Base-by-base conservation (phyloP, 2,113 vertebrate genomes). In the Passer domesticus region DNA sequence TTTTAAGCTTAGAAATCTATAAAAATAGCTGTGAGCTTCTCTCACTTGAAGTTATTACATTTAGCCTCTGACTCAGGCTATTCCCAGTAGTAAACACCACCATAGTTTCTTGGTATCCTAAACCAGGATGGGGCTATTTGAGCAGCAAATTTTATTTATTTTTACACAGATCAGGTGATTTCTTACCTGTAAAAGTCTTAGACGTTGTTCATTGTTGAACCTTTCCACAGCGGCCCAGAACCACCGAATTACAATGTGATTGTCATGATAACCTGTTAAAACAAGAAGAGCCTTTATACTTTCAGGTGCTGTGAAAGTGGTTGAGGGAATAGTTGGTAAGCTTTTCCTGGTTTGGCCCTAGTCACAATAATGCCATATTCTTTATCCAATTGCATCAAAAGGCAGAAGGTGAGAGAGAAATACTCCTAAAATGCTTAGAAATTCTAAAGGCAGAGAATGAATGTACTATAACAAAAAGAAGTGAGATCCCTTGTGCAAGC, bases 191-290 rank as follows among this genome's bases (percentile, higher is more conserved):
- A 99, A 94, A 94, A 99, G 98, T 95, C 99, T 98, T 24, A 99
- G 98, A 88, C 99, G 98, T 92, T 99, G 99, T 94, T 99, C 99
- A 83, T 99, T 99, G 98, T 99, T 99, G 98, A 99, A 99, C 94
- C 99, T 98, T 96, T 99, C 99, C 94, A 99, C 99, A 68, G 99
- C 99, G 43, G 99, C 99, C 99, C 99, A 99, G 97, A 99, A 99
- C 99, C 99, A 99, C 95, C 99, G 98, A 90, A 99, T 99, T 90
- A 99, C 99, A 74, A 99, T 99, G 96, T 99, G 99, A 98, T 98
- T 99, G 98, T 99, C 99, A 96, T 99, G 99, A 96, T 99, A 99
- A 79, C 99, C 99, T 99, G 97, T 89, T 53, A 66, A 91, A 95
- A 22, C 46, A 97, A 95, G 16, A 73, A 68, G 23, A 67, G 23